Conservation (phyloP, 2,113 vertebrate species). For the Pygathrix nemaeus region DNA sequence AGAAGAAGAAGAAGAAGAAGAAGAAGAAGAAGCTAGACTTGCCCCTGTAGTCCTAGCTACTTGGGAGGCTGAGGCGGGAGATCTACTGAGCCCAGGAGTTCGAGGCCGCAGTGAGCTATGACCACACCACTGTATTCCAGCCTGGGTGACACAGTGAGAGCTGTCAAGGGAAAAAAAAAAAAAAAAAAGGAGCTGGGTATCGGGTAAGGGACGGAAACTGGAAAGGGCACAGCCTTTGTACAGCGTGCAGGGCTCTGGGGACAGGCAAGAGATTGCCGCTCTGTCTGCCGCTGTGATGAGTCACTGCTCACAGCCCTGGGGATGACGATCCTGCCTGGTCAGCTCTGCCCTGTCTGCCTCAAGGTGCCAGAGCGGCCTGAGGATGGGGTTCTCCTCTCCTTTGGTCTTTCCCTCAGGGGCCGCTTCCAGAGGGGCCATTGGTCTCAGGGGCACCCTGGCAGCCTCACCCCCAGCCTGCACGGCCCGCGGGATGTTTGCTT, state of each 20-base stretch:
- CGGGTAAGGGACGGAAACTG: neutral
- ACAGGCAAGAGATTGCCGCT: accelerated
- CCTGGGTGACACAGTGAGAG: neutral
- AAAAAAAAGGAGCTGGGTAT: neutral
- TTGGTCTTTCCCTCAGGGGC: neutral
- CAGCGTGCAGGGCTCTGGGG: accelerated
- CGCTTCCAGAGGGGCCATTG: neutral
- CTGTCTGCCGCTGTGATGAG: neutral
- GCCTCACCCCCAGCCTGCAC: accelerated
- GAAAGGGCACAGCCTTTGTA: neutral
- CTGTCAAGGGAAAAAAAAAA: no score
- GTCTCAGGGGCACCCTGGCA: neutral
- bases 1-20: no score
- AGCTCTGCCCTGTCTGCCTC: neutral
- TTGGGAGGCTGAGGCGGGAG: neutral
- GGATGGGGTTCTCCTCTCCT: no score
- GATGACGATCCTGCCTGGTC: neutral
- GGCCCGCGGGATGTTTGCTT: neutral
- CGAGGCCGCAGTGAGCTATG: neutral
- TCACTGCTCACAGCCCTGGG: neutral
- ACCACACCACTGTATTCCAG: neutral
- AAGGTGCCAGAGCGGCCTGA: neutral
- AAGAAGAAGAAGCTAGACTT: no score
- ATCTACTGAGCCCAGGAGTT: neutral
- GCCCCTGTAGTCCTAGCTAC: no score